Conservation (phyloP, 2,797 vertebrate species). For the Sebastes umbrosus region DNA sequence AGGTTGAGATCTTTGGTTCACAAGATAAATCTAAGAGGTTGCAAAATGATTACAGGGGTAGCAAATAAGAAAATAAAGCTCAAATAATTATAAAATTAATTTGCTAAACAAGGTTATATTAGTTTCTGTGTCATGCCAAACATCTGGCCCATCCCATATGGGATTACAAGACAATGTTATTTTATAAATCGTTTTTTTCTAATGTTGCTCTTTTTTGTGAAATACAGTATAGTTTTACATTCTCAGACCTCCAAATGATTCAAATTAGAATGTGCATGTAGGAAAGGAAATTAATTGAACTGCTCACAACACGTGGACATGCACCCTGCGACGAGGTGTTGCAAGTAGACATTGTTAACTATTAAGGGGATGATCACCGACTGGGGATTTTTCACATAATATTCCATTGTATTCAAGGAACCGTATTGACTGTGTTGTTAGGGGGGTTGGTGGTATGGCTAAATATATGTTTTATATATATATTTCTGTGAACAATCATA, state of each 20-base stretch:
- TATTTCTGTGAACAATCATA: neutral
- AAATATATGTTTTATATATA: neutral
- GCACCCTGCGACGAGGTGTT: neutral
- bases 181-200: no score
- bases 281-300: neutral
- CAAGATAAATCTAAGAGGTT: no score
- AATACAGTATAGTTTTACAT: neutral
- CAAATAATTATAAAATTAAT: no score
- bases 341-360: neutral
- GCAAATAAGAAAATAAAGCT: no score
- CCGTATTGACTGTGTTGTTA: neutral
- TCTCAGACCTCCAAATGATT: neutral
- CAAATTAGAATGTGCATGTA: neutral
- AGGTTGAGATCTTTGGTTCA: no score
- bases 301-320: neutral
- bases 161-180: neutral
- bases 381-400: neutral
- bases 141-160: no score
- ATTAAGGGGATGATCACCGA: neutral
- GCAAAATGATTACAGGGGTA: no score
- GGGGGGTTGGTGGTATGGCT: neutral
- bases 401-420: neutral
- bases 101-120: no score
- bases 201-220: no score
- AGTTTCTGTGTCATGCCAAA: no score